Evolutionary conservation across 1,140 invertebrate species (phyloP).

Genomic region (Doryteuthis pealeii): DNA sequence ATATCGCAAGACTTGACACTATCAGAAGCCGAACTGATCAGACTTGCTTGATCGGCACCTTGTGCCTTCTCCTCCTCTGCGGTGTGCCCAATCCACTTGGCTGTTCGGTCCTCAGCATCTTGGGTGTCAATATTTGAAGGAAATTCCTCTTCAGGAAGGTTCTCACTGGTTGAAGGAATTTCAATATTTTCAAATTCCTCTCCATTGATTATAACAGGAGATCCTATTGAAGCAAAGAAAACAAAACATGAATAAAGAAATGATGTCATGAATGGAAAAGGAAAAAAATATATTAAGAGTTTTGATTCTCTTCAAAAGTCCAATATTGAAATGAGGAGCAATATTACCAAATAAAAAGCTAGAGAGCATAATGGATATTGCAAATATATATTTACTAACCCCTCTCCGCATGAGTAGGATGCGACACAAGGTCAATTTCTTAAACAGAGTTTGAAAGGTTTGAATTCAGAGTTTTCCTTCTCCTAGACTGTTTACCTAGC

Average conservation of each 20-base stretch:
- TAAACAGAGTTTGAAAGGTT: too few species aligned
- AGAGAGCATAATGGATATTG: too few species aligned
- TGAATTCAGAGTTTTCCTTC: too few species aligned
- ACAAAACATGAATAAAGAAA: conserved; percentile 8
- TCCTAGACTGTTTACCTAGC: too few species aligned
- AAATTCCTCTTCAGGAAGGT: background rate
- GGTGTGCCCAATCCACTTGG: too few species aligned
- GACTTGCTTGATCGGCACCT: conserved; percentile 8
- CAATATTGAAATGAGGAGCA: too few species aligned
- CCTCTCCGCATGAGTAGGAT: too few species aligned
- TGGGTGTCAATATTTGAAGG: background rate
- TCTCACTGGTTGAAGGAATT: conserved; percentile 26
- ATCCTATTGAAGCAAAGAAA: conserved; percentile 36
- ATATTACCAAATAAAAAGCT: too few species aligned
- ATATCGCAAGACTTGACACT: conserved; percentile 45
- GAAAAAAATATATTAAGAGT: too few species aligned
- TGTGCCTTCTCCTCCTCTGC: background rate
- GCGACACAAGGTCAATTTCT: too few species aligned
- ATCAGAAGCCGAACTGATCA: background rate
- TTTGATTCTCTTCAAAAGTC: too few species aligned
- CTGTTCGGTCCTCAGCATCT: conserved; percentile 3
- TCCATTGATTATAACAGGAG: conserved; percentile 58
- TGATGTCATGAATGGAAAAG: background rate
- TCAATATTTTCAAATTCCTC: conserved; percentile 60
- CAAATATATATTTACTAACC: too few species aligned